These are phyloP conservation scores for Alouatta palliata DNA, from an alignment of 2,113 vertebrate genomes.

Conservation along the genomic window DNA sequence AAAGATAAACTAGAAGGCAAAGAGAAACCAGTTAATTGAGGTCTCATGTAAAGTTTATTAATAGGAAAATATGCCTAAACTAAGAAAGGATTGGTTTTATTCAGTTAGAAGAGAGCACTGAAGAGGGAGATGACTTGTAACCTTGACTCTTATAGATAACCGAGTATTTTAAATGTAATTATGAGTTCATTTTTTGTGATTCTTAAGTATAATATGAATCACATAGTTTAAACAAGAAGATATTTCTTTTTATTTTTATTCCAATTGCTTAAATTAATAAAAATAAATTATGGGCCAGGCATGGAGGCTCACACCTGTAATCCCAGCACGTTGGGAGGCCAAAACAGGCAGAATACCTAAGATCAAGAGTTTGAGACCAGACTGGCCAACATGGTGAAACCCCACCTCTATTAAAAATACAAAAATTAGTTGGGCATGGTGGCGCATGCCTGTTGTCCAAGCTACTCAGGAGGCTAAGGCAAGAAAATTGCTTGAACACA, in stretches of 20 bases:
- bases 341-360: no score
- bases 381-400: no score
- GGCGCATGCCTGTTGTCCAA: no score
- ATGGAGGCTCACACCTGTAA: no score
- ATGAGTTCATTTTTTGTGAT: neutral
- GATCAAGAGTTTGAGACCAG: no score
- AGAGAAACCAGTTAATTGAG: constrained; percentile 28
- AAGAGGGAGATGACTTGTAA: neutral
- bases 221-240: neutral
- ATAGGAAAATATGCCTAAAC: neutral
- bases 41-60: neutral
- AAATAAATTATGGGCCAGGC: neutral
- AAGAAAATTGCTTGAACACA: no score
- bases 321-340: no score
- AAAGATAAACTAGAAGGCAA: neutral
- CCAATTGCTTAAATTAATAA: neutral
- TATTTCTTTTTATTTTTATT: neutral
- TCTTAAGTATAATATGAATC: neutral
- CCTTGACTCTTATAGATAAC: neutral
- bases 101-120: neutral
- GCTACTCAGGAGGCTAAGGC: no score
- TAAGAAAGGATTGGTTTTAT: neutral
- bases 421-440: no score
- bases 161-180: neutral
- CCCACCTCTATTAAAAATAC: no score